phyloP scores from a whole-genome alignment of 2,113 vertebrate species.

The Oncorhynchus kisutch region DNA sequence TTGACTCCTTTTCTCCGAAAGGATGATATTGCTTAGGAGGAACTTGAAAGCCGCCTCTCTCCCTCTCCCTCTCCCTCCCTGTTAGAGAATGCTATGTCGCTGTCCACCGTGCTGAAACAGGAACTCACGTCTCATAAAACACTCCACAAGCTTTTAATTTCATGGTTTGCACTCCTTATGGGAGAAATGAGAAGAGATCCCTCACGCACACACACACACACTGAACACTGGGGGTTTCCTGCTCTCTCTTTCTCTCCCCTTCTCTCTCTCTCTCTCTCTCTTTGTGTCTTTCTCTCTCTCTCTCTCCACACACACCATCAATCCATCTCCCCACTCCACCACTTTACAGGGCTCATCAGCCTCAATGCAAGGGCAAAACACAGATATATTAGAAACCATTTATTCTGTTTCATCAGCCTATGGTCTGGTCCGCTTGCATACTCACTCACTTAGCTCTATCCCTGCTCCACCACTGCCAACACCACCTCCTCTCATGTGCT shows the following conservation, averaged over 20 bases:
- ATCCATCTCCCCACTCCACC: not conserved
- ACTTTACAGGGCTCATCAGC: not conserved
- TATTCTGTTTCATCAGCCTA: constrained; percentile 18
- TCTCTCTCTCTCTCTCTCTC: not conserved
- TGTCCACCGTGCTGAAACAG: constrained; percentile 54
- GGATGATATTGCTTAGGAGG: not conserved
- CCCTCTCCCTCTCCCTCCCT: not conserved
- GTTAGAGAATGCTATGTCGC: not conserved
- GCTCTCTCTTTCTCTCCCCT: constrained; percentile 5
- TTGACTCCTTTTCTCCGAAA: not conserved
- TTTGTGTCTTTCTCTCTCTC: constrained; percentile 6
- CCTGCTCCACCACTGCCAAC: not conserved
- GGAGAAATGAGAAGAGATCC: constrained; percentile 5
- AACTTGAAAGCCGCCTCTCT: not conserved
- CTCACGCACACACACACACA: no score
- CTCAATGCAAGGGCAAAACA: constrained; percentile 18
- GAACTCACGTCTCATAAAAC: constrained; percentile 15
- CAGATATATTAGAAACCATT: constrained; percentile 10
- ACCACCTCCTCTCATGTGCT: constrained; percentile 1
- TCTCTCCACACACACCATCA: not conserved
- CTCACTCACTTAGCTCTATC: constrained; percentile 10
- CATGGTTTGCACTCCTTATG: constrained; percentile 17
- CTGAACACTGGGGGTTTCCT: constrained; percentile 1
- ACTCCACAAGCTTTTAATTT: constrained; percentile 37
- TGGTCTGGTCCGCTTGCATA: not conserved